Percentiles rank a stretch among this genome's conserved stretches.
Conservation (phyloP, 2,113 vertebrate species). For the Desmodus rotundus region DNA sequence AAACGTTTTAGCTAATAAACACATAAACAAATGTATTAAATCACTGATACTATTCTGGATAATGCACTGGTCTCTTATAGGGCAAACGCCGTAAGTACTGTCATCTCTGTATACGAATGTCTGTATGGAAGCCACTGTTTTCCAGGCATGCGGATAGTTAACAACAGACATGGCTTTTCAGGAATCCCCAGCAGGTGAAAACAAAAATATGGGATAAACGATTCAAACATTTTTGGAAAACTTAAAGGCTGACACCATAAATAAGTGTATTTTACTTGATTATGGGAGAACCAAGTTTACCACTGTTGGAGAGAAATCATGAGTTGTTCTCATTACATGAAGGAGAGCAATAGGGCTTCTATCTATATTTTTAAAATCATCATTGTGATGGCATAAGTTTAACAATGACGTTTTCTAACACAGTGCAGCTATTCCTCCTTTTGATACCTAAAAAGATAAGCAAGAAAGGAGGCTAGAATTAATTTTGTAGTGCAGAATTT, state of each 20-base stretch:
- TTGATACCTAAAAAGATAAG: neutral
- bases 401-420: neutral
- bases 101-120: neutral
- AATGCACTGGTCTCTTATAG: neutral
- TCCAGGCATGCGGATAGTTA: neutral
- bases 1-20: neutral
- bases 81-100: neutral
- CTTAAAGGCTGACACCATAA: neutral
- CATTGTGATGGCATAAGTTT: neutral
- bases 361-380: neutral
- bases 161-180: neutral
- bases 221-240: neutral
- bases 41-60: neutral
- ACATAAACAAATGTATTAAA: neutral
- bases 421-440: neutral
- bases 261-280: neutral
- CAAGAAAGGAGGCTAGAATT: neutral
- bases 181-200: neutral
- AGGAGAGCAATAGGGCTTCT: neutral
- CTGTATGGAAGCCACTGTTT: neutral
- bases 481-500: neutral
- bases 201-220: neutral
- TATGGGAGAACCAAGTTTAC: neutral
- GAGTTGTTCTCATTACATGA: neutral
- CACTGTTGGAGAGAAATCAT: neutral